A percentile compares a stretch with the other conserved stretches of the same genome.
phyloP scores from a whole-genome alignment of 1,140 invertebrate genomes.

The Hylyphantes graminicola region DNA sequence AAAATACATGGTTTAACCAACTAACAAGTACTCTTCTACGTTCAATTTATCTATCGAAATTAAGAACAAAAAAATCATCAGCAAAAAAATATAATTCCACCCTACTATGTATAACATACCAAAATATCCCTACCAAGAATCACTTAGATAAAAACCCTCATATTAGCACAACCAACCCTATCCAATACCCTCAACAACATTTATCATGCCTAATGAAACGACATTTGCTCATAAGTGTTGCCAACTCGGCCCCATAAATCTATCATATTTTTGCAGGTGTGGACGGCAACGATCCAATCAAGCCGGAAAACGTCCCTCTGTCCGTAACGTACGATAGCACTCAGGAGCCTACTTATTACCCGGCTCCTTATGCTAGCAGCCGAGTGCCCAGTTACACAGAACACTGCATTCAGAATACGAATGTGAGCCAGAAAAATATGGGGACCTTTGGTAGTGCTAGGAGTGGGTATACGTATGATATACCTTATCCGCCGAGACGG shows the following conservation, averaged over 20 bases:
- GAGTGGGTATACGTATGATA: constrained; percentile 53
- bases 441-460: constrained; percentile 49
- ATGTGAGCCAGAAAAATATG: constrained; percentile 45
- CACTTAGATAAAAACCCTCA: too few species aligned
- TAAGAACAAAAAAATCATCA: too few species aligned
- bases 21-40: too few species aligned
- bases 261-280: constrained; percentile 28
- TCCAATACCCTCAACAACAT: too few species aligned
- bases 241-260: not conserved
- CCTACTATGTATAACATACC: too few species aligned
- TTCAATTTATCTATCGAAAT: too few species aligned
- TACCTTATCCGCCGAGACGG: constrained; percentile 50
- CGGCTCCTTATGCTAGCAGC: constrained; percentile 48
- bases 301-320: constrained; percentile 54
- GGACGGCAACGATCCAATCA: constrained; percentile 46
- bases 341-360: constrained; percentile 57
- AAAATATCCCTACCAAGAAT: too few species aligned
- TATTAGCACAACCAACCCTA: too few species aligned
- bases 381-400: constrained; percentile 45
- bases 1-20: too few species aligned
- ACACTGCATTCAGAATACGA: constrained; percentile 32
- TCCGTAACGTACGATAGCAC: constrained; percentile 55
- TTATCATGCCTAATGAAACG: too few species aligned
- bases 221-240: too few species aligned
- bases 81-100: too few species aligned